These are phyloP conservation scores for Arge pagana DNA, from an alignment of 2,888 invertebrate species.

Conservation along the genomic window DNA sequence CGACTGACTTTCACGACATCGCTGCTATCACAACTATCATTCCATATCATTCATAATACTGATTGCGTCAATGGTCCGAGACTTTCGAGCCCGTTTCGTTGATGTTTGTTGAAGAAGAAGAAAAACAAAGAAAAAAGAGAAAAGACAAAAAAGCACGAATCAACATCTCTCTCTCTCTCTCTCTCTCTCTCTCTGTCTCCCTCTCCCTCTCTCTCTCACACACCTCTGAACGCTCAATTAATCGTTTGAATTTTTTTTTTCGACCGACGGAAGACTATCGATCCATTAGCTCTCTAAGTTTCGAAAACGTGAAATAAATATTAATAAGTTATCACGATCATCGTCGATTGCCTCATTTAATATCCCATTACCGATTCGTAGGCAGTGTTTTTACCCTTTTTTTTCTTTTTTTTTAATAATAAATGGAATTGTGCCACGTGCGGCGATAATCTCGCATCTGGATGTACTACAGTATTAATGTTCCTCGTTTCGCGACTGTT, in stretches of 20 bases:
- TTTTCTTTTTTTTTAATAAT: too few relatives aligned
- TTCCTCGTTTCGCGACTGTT: too few relatives aligned
- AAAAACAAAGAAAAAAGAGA: constrained; percentile 33
- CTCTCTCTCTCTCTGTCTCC: too few relatives aligned
- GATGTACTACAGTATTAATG: too few relatives aligned
- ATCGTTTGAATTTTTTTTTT: constrained; percentile 25
- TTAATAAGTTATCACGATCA: constrained; percentile 19
- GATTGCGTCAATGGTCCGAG: constrained; percentile 52
- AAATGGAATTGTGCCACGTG: too few relatives aligned
- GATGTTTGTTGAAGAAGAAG: background rate
- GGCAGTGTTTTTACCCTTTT: too few relatives aligned
- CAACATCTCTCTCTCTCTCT: too few relatives aligned
- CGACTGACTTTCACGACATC: constrained; percentile 54
- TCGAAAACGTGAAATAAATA: constrained; percentile 25
- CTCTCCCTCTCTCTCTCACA: too few relatives aligned
- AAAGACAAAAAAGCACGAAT: too few relatives aligned
- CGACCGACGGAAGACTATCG: constrained; percentile 6
- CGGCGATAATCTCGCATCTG: too few relatives aligned
- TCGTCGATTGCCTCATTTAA: background rate
- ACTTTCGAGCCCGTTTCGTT: background rate
- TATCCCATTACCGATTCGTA: too few relatives aligned
- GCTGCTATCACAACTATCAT: constrained; percentile 49
- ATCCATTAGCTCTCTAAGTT: constrained; percentile 35
- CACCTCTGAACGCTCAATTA: constrained; percentile 24
- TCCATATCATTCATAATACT: constrained; percentile 53